Evolutionary conservation across 2,797 vertebrate species (phyloP).

Genomic region (Hemibagrus guttatus): DNA sequence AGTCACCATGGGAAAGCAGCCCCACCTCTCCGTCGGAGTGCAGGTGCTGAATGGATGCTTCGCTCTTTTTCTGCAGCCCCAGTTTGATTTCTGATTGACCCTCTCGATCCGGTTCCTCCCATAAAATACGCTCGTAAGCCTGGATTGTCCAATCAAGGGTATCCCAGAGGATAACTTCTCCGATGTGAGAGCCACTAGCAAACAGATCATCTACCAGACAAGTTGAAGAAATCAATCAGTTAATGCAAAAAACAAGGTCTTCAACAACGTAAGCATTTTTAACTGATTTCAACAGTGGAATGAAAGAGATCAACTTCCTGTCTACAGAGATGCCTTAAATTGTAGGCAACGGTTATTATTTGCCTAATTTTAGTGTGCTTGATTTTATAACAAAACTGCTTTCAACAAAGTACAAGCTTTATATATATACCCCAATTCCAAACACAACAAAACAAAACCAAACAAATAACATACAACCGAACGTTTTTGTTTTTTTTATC

Average conservation of each 20-base stretch:
- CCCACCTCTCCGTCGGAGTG: conserved; percentile 85
- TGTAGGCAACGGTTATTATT: not conserved
- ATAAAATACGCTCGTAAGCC: conserved; percentile 84
- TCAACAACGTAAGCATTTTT: not conserved
- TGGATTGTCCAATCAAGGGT: conserved; percentile 82
- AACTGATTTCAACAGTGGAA: not conserved
- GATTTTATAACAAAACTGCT: not conserved
- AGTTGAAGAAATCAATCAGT: not conserved
- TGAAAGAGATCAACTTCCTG: not conserved
- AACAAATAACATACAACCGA: too few relatives aligned
- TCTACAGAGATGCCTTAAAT: not conserved
- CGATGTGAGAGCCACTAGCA: conserved; percentile 87
- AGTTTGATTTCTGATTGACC: conserved; percentile 82
- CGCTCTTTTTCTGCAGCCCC: conserved; percentile 79
- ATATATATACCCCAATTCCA: too few relatives aligned
- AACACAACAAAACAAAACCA: too few relatives aligned
- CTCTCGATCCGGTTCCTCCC: conserved; percentile 79
- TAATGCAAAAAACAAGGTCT: not conserved
- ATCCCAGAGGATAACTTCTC: conserved; percentile 93
- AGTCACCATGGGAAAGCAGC: not conserved
- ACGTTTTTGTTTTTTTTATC: too few relatives aligned
- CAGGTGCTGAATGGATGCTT: conserved; percentile 88
- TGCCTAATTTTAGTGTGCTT: not conserved
- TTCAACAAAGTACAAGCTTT: not conserved
- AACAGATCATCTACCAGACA: conserved; percentile 78